Percentiles rank a stretch among this genome's conserved stretches.
phyloP scores from a whole-genome alignment of 2,888 invertebrate species.

The Rosalia funebris region DNA sequence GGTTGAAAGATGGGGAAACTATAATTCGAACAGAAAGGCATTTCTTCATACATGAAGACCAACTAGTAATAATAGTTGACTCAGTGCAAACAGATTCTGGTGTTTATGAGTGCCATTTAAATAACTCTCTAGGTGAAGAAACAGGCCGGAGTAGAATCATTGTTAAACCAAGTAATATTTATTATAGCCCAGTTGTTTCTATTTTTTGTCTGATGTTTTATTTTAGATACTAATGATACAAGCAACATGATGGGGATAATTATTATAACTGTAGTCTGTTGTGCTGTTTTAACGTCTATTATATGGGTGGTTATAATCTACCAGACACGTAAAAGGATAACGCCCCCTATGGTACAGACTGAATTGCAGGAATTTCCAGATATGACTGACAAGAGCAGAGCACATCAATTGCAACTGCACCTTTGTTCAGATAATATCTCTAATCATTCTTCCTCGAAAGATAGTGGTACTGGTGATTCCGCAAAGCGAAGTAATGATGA shows the following conservation, averaged over 20 bases:
- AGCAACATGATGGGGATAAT: slow-evolving; percentile 88
- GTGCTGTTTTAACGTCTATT: slow-evolving; percentile 89
- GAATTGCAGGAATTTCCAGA: slow-evolving; percentile 50
- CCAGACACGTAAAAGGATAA: slow-evolving; percentile 77
- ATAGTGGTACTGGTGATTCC: slow-evolving; percentile 84
- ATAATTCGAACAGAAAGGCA: slow-evolving; percentile 81
- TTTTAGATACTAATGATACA: slow-evolving; percentile 67
- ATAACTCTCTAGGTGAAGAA: slow-evolving; percentile 83
- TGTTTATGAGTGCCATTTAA: slow-evolving; percentile 88
- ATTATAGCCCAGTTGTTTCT: too few relatives aligned
- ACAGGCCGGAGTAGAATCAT: slow-evolving; percentile 77
- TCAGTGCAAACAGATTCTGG: slow-evolving; percentile 83
- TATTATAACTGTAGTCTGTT: slow-evolving; percentile 89
- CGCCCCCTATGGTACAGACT: slow-evolving; percentile 61
- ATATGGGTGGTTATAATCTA: slow-evolving; percentile 93
- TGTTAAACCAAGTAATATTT: slow-evolving; percentile 73
- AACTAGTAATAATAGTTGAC: slow-evolving; percentile 87
- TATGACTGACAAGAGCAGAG: slow-evolving; percentile 44
- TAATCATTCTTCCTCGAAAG: slow-evolving; percentile 80
- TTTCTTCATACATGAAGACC: slow-evolving; percentile 87
- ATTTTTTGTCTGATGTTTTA: too few relatives aligned
- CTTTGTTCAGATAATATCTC: slow-evolving; percentile 75
- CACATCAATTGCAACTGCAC: slow-evolving; percentile 32
- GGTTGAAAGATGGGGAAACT: slow-evolving; percentile 86
- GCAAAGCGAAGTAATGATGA: slow-evolving; percentile 74